Base-by-base conservation (phyloP, 2,888 invertebrate genomes). In the Latrodectus hesperus region DNA sequence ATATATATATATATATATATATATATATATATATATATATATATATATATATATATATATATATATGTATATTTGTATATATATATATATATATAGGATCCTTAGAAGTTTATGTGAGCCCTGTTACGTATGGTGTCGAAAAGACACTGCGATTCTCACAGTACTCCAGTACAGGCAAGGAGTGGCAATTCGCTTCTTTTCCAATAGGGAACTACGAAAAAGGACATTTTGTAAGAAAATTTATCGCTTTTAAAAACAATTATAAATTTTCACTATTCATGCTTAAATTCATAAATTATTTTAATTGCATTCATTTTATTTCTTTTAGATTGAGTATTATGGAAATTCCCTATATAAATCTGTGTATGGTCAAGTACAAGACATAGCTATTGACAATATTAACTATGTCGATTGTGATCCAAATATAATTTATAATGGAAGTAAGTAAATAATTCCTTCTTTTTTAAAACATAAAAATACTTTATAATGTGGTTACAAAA, bases 331-430 rank as follows among this genome's bases (percentile, higher is more conserved):
- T 51, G 88, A 88, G 67, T 88, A 71, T 17, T 68, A 76, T 49
- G 88, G 74, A 4, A 78, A 65, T 55, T 52, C 75, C 1, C 14
- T 16, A 0, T 55, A 73, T 16, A 12, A 22, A 8, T 11, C 17
- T 8, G n/a, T 60, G 9, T 10, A 16, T 60, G 22, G 53, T 52
- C 49, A 67, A 72, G 71, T 76, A 9, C 84, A 84, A 55, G 88
- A 84, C 65, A 87, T 89, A 9, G 89, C 88, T 9, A 70, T 89
- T 16, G 89, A 89, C 73, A 85, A 89, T 49, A 89, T 89, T 22
- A 84, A 79, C 16, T 87, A 83, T 26, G 70, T 79, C 2, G 80
- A 86, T 52, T 89, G 89, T 38, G 70, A 88, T 49, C 83, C 89
- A 8, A 72, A 60, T 10, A n/a, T 8, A 16, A 1, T 60, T n/a